Evolutionary conservation across 2,888 invertebrate genomes (phyloP), one percentile per base, ranked within the genome.

Genomic region (Parnassius glacialis): DNA sequence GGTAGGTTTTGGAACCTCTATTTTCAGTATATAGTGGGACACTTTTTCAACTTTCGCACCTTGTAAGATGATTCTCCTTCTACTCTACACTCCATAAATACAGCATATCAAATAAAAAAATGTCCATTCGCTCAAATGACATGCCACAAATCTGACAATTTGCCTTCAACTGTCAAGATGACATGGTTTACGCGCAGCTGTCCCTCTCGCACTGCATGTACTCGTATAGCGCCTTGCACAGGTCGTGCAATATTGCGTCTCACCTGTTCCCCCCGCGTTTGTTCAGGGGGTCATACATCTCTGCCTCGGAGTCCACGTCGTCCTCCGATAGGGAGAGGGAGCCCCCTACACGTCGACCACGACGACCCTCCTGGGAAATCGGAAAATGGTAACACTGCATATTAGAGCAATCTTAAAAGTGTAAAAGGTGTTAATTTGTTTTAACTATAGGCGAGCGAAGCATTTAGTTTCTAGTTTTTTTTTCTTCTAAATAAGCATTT

Each of bases 291-390:
- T 90, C 87, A 68, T 90, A 92, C 68, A 92, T 69, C 66, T 92
- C 92, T 0, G 86, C 79, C 60, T 96, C 96, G 0, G 95, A 95
- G 79, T 96, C 96, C 65, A 96, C 90, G 83, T 97, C 97, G 73
- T 96, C 96, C 78, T 97, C 97, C 0, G 96, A 97, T 0, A 96
- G 87, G 5, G 96, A 96, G 12, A 96, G 90, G 2, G 96, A 96
- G 52, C 96, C 96, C 12, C 96, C 96, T 16, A 94, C 94, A 73
- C 96, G 93, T 25, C 94, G 89, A 9, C 93, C 82, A 65, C 93
- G 92, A 50, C 92, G 87, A 10, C 93, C 92, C 70, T 93, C 93
- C 85, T 93, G 90, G 0, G 69, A 74, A 64, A 53, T 61, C 3
- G 56, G 54, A 66, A 7, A 45, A 12, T 50, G n/a, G 13, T 1